Conservation (phyloP, 2,797 vertebrate species). For the Aselliscus stoliczkanus region DNA sequence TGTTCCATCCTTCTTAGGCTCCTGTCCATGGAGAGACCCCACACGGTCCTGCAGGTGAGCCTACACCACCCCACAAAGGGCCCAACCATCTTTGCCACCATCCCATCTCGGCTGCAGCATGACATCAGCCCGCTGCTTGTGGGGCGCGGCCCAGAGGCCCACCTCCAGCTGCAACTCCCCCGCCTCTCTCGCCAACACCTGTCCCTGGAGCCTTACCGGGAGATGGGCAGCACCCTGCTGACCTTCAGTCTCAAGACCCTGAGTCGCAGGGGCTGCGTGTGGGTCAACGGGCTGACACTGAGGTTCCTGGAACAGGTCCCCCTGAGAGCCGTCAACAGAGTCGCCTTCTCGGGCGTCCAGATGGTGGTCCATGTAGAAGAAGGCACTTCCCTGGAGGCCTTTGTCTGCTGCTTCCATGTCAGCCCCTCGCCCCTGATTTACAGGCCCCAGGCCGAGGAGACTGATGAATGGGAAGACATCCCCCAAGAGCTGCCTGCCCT, state of each 20-base stretch:
- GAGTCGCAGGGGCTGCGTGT: constrained; percentile 26
- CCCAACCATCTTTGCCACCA: constrained; percentile 48
- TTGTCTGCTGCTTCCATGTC: constrained; percentile 50
- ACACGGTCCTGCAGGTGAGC: constrained; percentile 46
- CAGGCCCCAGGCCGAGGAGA: neutral
- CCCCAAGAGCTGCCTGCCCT: neutral
- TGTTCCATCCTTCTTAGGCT: neutral
- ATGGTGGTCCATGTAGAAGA: neutral
- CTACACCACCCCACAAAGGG: constrained; percentile 46
- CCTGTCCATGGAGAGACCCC: constrained; percentile 22
- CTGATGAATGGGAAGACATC: neutral
- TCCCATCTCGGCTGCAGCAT: constrained; percentile 53
- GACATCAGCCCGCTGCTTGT: constrained; percentile 64
- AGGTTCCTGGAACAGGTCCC: constrained; percentile 46
- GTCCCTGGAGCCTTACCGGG: constrained; percentile 55
- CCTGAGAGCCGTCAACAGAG: neutral
- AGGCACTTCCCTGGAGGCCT: constrained; percentile 20
- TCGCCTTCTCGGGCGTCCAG: neutral
- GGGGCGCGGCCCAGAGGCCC: neutral
- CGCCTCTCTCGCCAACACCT: neutral
- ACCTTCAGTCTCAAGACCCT: constrained; percentile 57
- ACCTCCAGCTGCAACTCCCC: constrained; percentile 45
- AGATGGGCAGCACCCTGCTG: constrained; percentile 31
- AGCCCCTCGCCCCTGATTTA: constrained; percentile 17
- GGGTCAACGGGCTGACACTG: constrained; percentile 18